Evolutionary conservation across 2,888 invertebrate genomes (phyloP), one percentile per base, ranked within the genome.

Genomic region (Drosophila basisetae): DNA sequence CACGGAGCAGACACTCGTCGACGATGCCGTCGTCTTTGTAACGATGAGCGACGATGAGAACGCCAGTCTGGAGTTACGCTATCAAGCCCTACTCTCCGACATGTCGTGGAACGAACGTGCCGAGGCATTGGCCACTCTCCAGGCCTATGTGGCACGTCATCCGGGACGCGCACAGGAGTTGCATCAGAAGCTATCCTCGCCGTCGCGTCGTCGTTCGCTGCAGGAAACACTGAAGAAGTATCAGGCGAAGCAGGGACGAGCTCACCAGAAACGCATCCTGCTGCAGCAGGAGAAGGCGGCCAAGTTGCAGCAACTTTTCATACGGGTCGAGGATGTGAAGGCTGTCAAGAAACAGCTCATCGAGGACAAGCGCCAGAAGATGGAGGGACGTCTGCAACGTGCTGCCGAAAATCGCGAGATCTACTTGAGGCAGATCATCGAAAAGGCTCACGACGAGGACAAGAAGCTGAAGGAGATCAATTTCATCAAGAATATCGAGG

Each of bases 371-470:
- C 94, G 96, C 9, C 92, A 95, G 25, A 94, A 96, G 74, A 96
- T 97, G 96, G 97, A 97, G 91, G 94, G 95, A 81, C 94, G 96
- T 49, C 92, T 97, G 61, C 96, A 97, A 85, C 96, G 97, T 71
- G 99, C 99, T 0, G 97, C 97, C 25, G 98, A 98, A 91, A 99
- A 99, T 91, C 95, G 99, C 28, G 96, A 96, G 70, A 95, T 96
- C 80, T 96, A 97, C 92, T 93, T 97, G 9, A 91, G 96, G 92
- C 97, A 96, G 91, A 98, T 98, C 80, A 96, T 98, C 1, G 96
- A 97, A 81, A 99, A 99, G 93, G 99, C 99, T 0, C 99, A 99
- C 91, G 99, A 99, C 86, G 99, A 99, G 92, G 99, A 99, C 83
- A 98, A 98, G 70, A 99, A 99, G 92, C 95, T 98, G 6, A 97